Percentiles rank a stretch among this genome's conserved stretches.
Conservation (phyloP, 2,113 vertebrate genomes). For the Isichthys henryi region DNA sequence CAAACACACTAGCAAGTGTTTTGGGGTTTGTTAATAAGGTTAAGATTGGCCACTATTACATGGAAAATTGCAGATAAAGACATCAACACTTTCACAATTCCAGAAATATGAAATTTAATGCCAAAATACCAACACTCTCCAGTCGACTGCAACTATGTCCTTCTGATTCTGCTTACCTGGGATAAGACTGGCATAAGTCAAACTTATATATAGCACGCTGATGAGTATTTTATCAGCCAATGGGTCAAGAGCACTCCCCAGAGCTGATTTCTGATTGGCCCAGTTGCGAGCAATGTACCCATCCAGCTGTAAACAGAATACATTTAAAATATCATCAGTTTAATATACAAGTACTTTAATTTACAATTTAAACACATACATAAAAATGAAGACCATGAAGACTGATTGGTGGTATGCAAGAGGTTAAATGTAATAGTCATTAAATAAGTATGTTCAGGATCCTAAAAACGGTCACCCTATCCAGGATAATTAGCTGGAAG, state of each 20-base stretch:
- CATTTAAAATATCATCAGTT: background rate
- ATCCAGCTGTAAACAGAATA: constrained; percentile 73
- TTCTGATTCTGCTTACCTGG: constrained; percentile 69
- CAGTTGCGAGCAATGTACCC: constrained; percentile 95
- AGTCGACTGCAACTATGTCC: background rate
- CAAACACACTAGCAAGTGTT: background rate
- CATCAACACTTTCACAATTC: background rate
- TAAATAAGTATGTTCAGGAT: background rate
- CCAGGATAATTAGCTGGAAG: background rate
- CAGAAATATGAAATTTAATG: background rate
- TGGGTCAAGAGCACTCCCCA: constrained; percentile 95
- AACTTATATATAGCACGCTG: constrained; percentile 86
- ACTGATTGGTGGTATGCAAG: background rate
- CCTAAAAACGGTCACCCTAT: background rate
- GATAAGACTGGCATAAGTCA: constrained; percentile 88
- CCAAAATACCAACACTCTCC: background rate
- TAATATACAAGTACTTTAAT: background rate
- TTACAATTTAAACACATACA: background rate
- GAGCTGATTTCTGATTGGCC: constrained; percentile 89
- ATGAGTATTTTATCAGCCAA: constrained; percentile 97
- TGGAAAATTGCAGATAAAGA: background rate
- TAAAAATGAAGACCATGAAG: background rate
- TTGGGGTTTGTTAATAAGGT: background rate
- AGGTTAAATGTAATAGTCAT: background rate
- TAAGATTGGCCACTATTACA: background rate